A percentile compares a stretch with the other conserved stretches of the same genome.
These are phyloP conservation scores for Phragmatobia fuliginosa DNA, from an alignment of 2,888 invertebrate genomes.

Conservation along the genomic window DNA sequence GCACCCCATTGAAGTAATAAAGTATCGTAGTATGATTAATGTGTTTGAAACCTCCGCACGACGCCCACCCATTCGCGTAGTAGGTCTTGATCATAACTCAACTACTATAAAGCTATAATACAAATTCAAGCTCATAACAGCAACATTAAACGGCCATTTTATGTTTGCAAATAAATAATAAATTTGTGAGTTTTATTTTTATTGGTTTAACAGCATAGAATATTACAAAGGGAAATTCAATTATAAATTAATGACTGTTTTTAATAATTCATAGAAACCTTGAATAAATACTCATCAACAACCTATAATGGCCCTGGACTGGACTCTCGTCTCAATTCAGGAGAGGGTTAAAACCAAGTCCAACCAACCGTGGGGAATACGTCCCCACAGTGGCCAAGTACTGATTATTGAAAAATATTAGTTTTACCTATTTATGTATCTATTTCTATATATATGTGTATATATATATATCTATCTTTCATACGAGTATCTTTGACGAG, in stretches of 20 bases:
- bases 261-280: background rate
- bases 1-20: constrained; percentile 79
- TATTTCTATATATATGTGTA: too few species aligned
- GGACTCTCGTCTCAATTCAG: too few species aligned
- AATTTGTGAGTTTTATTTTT: constrained; percentile 1
- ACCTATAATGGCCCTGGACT: too few species aligned
- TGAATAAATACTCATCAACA: too few species aligned
- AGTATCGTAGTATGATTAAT: constrained; percentile 80
- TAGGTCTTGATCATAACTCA: constrained; percentile 66
- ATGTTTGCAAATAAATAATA: constrained; percentile 12
- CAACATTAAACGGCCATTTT: constrained; percentile 43
- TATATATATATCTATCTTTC: too few species aligned
- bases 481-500: too few species aligned
- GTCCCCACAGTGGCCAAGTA: too few species aligned
- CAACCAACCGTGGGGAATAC: too few species aligned
- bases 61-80: constrained; percentile 68
- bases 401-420: too few species aligned
- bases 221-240: background rate
- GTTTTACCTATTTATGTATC: too few species aligned
- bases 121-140: constrained; percentile 43
- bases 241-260: background rate
- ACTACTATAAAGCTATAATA: constrained; percentile 50
- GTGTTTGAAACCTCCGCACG: constrained; percentile 65
- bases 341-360: too few species aligned
- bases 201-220: background rate